Conservation (phyloP, 2,113 vertebrate genomes). For the Pelobates fuscus region DNA sequence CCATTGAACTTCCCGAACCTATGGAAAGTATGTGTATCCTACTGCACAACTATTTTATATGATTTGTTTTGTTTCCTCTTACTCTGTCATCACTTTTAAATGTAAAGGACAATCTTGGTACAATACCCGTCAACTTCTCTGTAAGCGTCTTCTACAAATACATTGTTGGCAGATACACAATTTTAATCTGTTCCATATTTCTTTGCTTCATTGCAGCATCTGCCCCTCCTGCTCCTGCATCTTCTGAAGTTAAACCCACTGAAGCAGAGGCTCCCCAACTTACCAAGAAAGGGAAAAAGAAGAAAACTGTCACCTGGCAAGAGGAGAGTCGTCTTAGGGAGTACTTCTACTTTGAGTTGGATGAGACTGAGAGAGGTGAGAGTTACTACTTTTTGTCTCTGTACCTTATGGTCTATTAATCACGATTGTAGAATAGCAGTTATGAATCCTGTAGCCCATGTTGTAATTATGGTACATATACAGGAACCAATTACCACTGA, state of each 20-base stretch:
- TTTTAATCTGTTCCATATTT: background rate
- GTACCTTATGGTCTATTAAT: no score
- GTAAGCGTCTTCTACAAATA: no score
- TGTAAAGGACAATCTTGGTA: no score
- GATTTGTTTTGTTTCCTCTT: background rate
- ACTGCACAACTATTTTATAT: background rate
- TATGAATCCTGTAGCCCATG: no score
- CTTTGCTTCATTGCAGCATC: conserved; percentile 5
- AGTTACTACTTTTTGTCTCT: background rate
- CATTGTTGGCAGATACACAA: no score
- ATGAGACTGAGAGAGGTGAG: conserved; percentile 90
- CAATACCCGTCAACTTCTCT: no score
- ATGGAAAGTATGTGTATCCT: conserved; percentile 72
- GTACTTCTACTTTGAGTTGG: conserved; percentile 92
- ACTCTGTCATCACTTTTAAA: background rate
- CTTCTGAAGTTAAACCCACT: conserved; percentile 63
- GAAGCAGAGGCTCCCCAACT: conserved; percentile 60
- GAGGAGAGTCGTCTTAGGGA: conserved; percentile 88
- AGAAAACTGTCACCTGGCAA: conserved; percentile 89
- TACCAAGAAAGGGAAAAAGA: conserved; percentile 88
- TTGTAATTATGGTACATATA: no score
- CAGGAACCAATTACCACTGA: no score
- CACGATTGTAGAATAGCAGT: no score
- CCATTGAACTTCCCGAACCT: conserved; percentile 80
- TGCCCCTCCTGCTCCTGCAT: conserved; percentile 66